phyloP scores from a whole-genome alignment of 2,113 vertebrate species.

The Gymnobelideus leadbeateri region DNA sequence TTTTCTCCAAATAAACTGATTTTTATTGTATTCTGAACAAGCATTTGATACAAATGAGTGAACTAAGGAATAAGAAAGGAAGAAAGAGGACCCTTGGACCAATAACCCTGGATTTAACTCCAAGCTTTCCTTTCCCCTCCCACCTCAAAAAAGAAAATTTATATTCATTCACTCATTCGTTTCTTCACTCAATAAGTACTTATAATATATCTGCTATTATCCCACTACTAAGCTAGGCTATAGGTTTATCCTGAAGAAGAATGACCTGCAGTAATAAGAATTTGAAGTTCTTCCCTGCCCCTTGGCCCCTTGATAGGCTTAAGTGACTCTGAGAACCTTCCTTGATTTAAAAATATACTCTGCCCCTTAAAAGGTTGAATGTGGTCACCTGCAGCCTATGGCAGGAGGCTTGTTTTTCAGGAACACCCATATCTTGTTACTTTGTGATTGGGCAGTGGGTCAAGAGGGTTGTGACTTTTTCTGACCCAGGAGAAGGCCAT shows the following conservation, averaged over 20 bases:
- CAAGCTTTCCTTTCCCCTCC: neutral
- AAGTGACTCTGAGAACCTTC: too few species aligned
- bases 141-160: neutral
- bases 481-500: too few species aligned
- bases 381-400: too few species aligned
- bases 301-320: too few species aligned
- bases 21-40: neutral
- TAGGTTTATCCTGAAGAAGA: neutral
- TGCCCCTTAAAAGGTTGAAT: too few species aligned
- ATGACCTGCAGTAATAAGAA: neutral
- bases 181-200: neutral
- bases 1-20: neutral
- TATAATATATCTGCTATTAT: neutral
- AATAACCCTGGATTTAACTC: neutral
- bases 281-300: too few species aligned
- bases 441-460: too few species aligned
- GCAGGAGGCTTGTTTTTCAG: too few species aligned
- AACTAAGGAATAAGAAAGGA: neutral
- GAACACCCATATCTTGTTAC: too few species aligned
- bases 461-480: too few species aligned
- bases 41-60: neutral
- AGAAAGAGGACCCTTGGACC: neutral
- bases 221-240: neutral
- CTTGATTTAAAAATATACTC: too few species aligned
- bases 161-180: neutral